phyloP scores from a whole-genome alignment of 2,888 invertebrate genomes.

The Amphiduros pacificus region DNA sequence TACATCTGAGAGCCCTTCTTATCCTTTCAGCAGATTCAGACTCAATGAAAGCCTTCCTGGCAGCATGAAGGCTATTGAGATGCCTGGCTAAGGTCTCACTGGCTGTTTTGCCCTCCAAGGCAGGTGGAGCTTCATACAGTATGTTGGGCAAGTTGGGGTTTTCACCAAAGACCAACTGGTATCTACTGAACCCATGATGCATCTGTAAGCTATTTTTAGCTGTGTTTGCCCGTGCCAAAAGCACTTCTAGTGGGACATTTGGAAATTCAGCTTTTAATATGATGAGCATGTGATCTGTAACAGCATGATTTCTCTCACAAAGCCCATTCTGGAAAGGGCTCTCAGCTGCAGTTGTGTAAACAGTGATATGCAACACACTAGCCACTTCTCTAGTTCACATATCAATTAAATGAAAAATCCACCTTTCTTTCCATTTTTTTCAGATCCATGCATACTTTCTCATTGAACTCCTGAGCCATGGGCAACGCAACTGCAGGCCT shows the following conservation, averaged over 20 bases:
- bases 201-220: too few species aligned
- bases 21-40: slow-evolving; percentile 32
- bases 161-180: slow-evolving; percentile 16
- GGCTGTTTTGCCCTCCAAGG: slow-evolving; percentile 8
- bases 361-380: slow-evolving; percentile 18
- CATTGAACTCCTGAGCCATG: too few species aligned
- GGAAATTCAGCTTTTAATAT: slow-evolving; percentile 5
- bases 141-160: slow-evolving; percentile 21
- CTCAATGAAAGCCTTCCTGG: slow-evolving; percentile 27
- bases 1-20: slow-evolving; percentile 27
- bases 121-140: slow-evolving; percentile 11
- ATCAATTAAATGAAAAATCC: slow-evolving; percentile 29
- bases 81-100: slow-evolving; percentile 23
- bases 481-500: too few species aligned
- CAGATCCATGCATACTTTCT: too few species aligned
- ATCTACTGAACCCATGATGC: slow-evolving; percentile 16
- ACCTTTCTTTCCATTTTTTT: slow-evolving; percentile 11
- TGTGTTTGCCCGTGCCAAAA: slow-evolving; percentile 13
- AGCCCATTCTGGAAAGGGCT: too few species aligned
- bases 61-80: slow-evolving; percentile 24
- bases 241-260: neutral
- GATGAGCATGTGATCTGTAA: slow-evolving; percentile 12
- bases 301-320: slow-evolving; percentile 17
- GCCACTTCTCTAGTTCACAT: slow-evolving; percentile 24
- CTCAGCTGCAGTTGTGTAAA: slow-evolving; percentile 23